Conservation (phyloP, 2,888 invertebrate species). For the Hypsopygia costalis region DNA sequence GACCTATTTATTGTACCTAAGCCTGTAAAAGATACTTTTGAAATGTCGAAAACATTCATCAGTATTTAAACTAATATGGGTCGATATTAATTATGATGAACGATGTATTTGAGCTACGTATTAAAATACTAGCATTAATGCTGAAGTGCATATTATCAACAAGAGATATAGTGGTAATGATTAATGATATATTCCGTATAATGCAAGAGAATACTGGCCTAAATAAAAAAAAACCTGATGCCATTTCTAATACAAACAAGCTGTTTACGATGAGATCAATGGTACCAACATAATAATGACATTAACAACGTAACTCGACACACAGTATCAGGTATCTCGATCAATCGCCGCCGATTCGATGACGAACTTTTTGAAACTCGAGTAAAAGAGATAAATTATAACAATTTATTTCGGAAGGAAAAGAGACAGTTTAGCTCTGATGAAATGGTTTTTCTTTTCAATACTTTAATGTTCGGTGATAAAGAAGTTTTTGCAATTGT, state of each 20-base stretch:
- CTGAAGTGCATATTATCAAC: too few relatives aligned
- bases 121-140: too few relatives aligned
- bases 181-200: too few relatives aligned
- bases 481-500: not conserved
- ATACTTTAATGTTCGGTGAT: not conserved
- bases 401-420: slow-evolving; percentile 15
- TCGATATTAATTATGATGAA: too few relatives aligned
- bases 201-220: too few relatives aligned
- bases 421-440: not conserved
- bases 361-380: slow-evolving; percentile 13
- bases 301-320: slow-evolving; percentile 6
- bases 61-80: too few relatives aligned
- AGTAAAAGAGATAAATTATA: slow-evolving; percentile 16
- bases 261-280: slow-evolving; percentile 1
- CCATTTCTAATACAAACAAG: slow-evolving; percentile 8
- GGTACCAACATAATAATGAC: slow-evolving; percentile 6
- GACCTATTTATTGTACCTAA: too few relatives aligned
- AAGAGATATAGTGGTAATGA: too few relatives aligned
- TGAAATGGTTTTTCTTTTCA: not conserved
- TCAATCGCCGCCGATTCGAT: slow-evolving; percentile 16
- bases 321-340: slow-evolving; percentile 19
- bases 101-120: too few relatives aligned
- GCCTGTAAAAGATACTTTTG: too few relatives aligned
- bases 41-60: too few relatives aligned
- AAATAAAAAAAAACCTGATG: not conserved